Evolutionary conservation across 1,140 invertebrate genomes (phyloP), one percentile per base, ranked within the genome.

Genomic region (Drosophila quadrilineata): DNA sequence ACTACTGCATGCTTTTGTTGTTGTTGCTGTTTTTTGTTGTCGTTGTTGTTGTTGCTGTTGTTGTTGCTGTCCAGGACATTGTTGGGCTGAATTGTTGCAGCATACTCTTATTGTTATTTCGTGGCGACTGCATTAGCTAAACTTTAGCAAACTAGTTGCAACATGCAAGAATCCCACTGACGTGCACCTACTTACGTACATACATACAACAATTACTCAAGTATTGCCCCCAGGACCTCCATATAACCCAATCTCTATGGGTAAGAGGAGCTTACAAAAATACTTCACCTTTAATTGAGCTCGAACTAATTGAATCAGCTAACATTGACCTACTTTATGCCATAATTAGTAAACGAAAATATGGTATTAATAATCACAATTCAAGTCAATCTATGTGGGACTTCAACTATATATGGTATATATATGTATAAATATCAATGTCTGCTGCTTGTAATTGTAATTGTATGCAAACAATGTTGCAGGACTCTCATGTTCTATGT

Each of bases 401-500:
- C n/a, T n/a, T n/a, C n/a, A n/a, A n/a, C n/a, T n/a, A n/a, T n/a
- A n/a, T n/a, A n/a, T n/a, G n/a, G n/a, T n/a, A n/a, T n/a, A n/a
- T n/a, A n/a, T n/a, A n/a, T n/a, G n/a, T n/a, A n/a, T n/a, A n/a
- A n/a, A n/a, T n/a, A n/a, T n/a, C 36, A 57, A 46, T 29, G 33
- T 45, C 17, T 8, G 46, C 71, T 71, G 52, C 64, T 54, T 71
- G 79, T 82, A 84, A 72, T 54, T 71, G 79, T 82, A 84, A 72
- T 73, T 75, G 72, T 87, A 86, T 86, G 82, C 80, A 86, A 86
- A 87, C 86, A 87, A 73, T 70, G 63, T 48, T 48, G 43, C 35
- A 52, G n/a, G 73, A 70, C 62, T 82, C 69, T 69, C 76, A 67
- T 86, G 80, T 86, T 82, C 72, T 82, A 86, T 86, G 80, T 75